Evolutionary conservation across 2,113 vertebrate genomes (phyloP), one percentile per base, ranked within the genome.

Genomic region (Coptodon rendalli): DNA sequence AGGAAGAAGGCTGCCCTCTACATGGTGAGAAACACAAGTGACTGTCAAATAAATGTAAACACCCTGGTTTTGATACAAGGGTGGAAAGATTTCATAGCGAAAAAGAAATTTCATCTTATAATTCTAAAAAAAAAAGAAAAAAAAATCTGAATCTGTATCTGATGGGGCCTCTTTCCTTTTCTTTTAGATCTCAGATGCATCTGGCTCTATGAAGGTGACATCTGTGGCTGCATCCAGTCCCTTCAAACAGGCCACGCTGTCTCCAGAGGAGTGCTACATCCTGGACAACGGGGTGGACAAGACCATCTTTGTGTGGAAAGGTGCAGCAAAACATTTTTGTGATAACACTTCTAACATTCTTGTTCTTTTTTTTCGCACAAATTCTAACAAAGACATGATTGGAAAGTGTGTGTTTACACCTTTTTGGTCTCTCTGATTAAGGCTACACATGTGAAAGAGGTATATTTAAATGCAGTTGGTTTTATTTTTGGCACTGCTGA

Each of bases 301-400:
- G 7, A 96, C 94, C 87, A 95, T 97, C 89, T 97, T 97, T 61
- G 92, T 97, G 9, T 97, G 97, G 97, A 97, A 97, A 96, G 97
- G 97, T 97, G 82, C 7, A 9, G 36, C 61, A 38, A 29, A 61
- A 86, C 53, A 54, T 54, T 3, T 3, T 50, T 16, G n/a, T 34
- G 14, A 68, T 48, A 12, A 29, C 36, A 22, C 27, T 29, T 13
- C 10, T 31, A 31, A 71, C 3, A n/a, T 52, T 45, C 59, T 31
- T 48, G 71, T 48, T 17, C 14, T 19, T 31, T 27, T 29, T 29
- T 50, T 73, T 73, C 27, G 38, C 63, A 68, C 36, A 40, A 66
- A 66, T 71, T 43, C 22, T 24, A 71, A 71, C 12, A 43, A 43
- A 38, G 19, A 66, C 38, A 38, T 7, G 22, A 43, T 73, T 73